Percentiles rank a stretch among this genome's conserved stretches.
Conservation (phyloP, 2,113 vertebrate genomes). For the Acinonyx jubatus region DNA sequence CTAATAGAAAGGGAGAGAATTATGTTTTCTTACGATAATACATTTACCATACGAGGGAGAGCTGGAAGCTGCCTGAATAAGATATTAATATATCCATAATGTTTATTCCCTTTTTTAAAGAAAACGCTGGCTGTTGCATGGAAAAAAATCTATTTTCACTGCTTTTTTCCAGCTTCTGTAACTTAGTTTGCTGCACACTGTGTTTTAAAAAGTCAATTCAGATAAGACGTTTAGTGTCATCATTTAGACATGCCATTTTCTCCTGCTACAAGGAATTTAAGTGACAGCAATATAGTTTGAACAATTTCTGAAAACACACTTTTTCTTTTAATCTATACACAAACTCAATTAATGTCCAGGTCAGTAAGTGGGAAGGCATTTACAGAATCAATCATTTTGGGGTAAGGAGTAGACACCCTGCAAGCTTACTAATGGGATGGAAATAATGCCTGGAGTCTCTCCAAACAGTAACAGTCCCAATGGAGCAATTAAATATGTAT, state of each 20-base stretch:
- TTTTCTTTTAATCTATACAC: conserved; percentile 83
- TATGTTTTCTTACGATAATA: conserved; percentile 58
- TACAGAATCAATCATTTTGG: conserved; percentile 88
- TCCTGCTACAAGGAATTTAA: conserved; percentile 68
- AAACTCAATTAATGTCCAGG: conserved; percentile 86
- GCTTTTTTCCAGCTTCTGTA: neutral
- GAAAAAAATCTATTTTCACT: conserved; percentile 47
- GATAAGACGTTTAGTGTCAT: conserved; percentile 47
- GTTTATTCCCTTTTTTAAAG: conserved; percentile 29
- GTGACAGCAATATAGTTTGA: conserved; percentile 75
- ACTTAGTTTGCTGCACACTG: conserved; percentile 14
- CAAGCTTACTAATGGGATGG: conserved; percentile 87
- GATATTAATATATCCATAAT: conserved; percentile 63
- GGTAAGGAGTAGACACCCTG: conserved; percentile 83
- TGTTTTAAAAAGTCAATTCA: conserved; percentile 50
- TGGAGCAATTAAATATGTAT: conserved; percentile 89
- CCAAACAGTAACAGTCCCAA: conserved; percentile 84
- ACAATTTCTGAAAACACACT: conserved; percentile 77
- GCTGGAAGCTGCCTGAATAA: conserved; percentile 31
- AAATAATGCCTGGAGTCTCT: conserved; percentile 87
- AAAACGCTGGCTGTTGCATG: neutral
- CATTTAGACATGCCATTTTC: conserved; percentile 55
- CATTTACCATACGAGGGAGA: conserved; percentile 41
- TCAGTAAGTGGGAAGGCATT: conserved; percentile 83
- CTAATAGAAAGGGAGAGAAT: conserved; percentile 15